Conservation (phyloP, 2,113 vertebrate genomes). For the Solenodon paradoxus region DNA sequence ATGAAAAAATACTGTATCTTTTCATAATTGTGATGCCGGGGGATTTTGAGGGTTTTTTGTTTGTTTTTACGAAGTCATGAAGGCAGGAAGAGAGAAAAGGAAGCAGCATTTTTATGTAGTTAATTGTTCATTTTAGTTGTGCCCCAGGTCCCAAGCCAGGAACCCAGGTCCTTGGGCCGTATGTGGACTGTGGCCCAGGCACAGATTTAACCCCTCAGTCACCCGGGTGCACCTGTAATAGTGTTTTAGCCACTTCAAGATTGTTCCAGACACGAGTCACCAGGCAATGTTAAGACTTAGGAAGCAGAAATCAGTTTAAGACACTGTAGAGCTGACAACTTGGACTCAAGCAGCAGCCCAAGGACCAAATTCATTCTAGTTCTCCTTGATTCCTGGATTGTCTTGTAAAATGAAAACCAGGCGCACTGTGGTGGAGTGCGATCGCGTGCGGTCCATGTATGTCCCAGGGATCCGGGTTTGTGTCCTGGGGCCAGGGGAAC, state of each 20-base stretch:
- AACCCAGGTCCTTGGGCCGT: too few species aligned
- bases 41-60: too few species aligned
- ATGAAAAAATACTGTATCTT: background rate
- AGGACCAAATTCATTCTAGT: background rate
- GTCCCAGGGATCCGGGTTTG: background rate
- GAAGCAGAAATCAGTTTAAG: background rate
- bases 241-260: background rate
- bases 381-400: background rate
- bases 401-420: background rate
- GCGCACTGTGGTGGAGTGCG: background rate
- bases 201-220: too few species aligned
- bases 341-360: background rate
- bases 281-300: background rate
- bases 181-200: too few species aligned
- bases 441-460: background rate
- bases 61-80: too few species aligned
- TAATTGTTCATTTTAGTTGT: too few species aligned
- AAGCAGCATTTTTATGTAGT: too few species aligned
- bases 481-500: too few species aligned
- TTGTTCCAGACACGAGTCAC: background rate
- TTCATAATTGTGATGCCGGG: background rate
- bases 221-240: too few species aligned
- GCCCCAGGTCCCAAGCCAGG: too few species aligned
- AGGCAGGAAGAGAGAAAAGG: too few species aligned
- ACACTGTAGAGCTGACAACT: background rate